Base-by-base conservation (phyloP, 1,140 invertebrate genomes). In the Oryzaephilus surinamensis region DNA sequence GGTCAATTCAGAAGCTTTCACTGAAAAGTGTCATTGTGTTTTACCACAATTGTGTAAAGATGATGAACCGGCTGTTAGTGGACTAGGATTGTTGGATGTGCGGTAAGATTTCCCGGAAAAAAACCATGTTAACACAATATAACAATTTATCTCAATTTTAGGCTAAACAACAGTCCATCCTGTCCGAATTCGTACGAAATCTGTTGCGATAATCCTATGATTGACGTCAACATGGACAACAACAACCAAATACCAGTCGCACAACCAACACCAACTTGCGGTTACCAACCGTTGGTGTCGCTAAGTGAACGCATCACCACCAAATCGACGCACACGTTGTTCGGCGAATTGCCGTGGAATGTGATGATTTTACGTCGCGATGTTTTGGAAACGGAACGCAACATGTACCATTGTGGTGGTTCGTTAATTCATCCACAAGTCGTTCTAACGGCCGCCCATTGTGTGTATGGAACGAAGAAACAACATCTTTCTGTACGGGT, bases 251-350 rank as follows among this genome's bases (percentile, higher is more conserved):
- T 30, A 24, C 6, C 21, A n/a, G n/a, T n/a, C n/a, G n/a, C n/a
- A n/a, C n/a, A n/a, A n/a, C n/a, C n/a, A n/a, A n/a, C n/a, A n/a
- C n/a, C 29, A 36, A 30, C 17, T 14, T 91, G 87, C 45, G 86
- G 86, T 0, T 67, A 71, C 34, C 65, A 80, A 18, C 79, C 85
- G 50, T 61, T 70, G 0, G 63, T 78, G 0, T 82, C 83, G 2
- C 67, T 87, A 2, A 79, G 76, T 13, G 76, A 79, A 47, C 57
- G 73, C 1, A 82, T 85, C 31, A 79, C 70, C 0, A 80, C 81
- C 0, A 66, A 73, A 20, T 61, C 51, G 0, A 66, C 81, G 21
- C 70, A 72, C 12, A 81, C 35, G 19, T 26, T 18, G 4, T 45
- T 46, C 26, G 52, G 37, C 3, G 50, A 55, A 45, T 28, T 48